These are phyloP conservation scores for Urocynchramus pylzowi DNA, from an alignment of 2,113 vertebrate genomes.

Conservation along the genomic window DNA sequence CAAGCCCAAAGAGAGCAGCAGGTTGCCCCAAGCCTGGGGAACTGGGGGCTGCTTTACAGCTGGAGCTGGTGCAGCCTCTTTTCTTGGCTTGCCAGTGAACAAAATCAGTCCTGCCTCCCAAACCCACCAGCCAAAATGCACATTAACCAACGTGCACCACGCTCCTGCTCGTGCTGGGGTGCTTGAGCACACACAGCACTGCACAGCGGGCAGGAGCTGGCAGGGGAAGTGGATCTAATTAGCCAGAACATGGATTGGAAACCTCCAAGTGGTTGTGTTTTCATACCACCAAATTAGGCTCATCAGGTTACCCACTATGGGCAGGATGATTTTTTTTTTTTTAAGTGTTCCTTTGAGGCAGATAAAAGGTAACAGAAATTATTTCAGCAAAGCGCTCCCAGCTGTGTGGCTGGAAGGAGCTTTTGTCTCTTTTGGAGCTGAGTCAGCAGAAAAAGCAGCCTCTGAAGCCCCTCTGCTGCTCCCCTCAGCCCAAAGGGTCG, in stretches of 20 bases:
- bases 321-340: conserved; percentile 27
- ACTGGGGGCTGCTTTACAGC: not conserved
- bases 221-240: not conserved
- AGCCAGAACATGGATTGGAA: not conserved
- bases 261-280: conserved; percentile 3
- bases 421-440: not conserved
- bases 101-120: not conserved
- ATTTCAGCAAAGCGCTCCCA: not conserved
- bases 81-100: not conserved
- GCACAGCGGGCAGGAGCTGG: not conserved
- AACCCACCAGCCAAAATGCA: fast-evolving
- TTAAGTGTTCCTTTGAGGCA: conserved; percentile 18
- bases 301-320: not conserved
- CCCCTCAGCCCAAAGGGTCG: not conserved
- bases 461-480: not conserved
- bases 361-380: conserved; percentile 30
- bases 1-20: not conserved
- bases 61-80: not conserved
- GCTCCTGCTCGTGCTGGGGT: not conserved
- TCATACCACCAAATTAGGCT: conserved; percentile 25
- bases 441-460: not conserved
- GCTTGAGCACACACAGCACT: not conserved
- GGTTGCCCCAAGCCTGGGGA: fast-evolving
- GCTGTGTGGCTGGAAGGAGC: not conserved
- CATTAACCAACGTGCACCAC: not conserved